A percentile compares a stretch with the other conserved stretches of the same genome.
Conservation (phyloP, 2,888 invertebrate genomes). For the Orchestes rusci region DNA sequence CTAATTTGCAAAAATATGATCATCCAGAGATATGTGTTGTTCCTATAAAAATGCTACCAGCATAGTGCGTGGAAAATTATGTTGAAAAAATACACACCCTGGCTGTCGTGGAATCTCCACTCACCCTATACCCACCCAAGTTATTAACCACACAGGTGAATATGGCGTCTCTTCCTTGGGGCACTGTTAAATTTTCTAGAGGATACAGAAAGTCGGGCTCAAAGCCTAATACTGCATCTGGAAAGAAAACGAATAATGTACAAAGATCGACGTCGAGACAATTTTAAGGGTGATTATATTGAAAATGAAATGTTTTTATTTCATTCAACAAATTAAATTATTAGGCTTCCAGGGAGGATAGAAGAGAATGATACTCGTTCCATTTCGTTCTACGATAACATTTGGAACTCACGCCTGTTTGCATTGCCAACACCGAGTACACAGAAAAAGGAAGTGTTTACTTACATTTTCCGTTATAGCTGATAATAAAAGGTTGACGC, state of each 20-base stretch:
- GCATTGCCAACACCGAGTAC: conserved; percentile 39
- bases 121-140: conserved; percentile 79
- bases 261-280: too few relatives aligned
- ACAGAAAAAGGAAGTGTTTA: conserved; percentile 40
- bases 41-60: too few relatives aligned
- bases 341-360: conserved; percentile 22
- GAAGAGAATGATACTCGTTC: conserved; percentile 30
- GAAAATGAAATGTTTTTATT: conserved; percentile 26
- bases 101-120: conserved; percentile 77
- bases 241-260: conserved; percentile 12
- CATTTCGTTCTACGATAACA: conserved; percentile 33
- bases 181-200: conserved; percentile 75
- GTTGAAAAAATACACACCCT: conserved; percentile 76
- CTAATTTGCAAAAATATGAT: too few relatives aligned
- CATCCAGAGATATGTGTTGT: too few relatives aligned
- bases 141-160: conserved; percentile 82
- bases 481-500: too few relatives aligned
- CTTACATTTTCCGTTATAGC: conserved; percentile 42
- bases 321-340: conserved; percentile 30
- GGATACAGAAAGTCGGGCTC: conserved; percentile 76
- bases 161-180: conserved; percentile 75
- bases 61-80: too few relatives aligned
- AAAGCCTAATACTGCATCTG: conserved; percentile 62
- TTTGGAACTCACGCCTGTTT: conserved; percentile 37
- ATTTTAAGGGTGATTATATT: not conserved